Evolutionary conservation across 1,140 invertebrate species (phyloP).

Genomic region (Manduca sexta): DNA sequence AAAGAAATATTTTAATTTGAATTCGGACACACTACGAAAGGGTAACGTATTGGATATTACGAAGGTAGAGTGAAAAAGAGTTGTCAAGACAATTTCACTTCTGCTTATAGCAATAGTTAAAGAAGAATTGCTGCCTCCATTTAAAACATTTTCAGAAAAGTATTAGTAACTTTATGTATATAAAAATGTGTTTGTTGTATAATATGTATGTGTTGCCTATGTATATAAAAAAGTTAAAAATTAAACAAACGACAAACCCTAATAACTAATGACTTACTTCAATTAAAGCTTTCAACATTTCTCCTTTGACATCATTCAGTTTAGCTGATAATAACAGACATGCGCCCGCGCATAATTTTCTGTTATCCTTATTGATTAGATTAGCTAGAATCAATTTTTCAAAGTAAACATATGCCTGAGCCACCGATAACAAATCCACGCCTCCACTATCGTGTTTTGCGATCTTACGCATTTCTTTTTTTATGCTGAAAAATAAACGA

Average conservation of each 20-base stretch:
- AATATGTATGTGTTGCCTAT: too few relatives aligned
- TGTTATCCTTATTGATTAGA: slow-evolving; percentile 95
- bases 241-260: neutral
- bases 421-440: slow-evolving; percentile 91
- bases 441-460: slow-evolving; percentile 89
- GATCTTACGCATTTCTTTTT: slow-evolving; percentile 96
- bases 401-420: slow-evolving; percentile 97
- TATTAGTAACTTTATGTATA: too few relatives aligned
- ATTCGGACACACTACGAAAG: too few relatives aligned
- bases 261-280: slow-evolving; percentile 76
- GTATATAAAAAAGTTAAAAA: neutral
- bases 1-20: too few relatives aligned
- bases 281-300: slow-evolving; percentile 87
- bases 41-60: too few relatives aligned
- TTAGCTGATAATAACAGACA: slow-evolving; percentile 95
- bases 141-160: too few relatives aligned
- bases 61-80: too few relatives aligned
- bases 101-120: too few relatives aligned
- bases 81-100: too few relatives aligned
- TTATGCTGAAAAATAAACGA: slow-evolving; percentile 78
- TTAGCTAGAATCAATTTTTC: slow-evolving; percentile 95
- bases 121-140: too few relatives aligned
- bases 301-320: slow-evolving; percentile 96
- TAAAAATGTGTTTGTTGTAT: too few relatives aligned
- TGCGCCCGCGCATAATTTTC: slow-evolving; percentile 95